phyloP scores from a whole-genome alignment of 1,140 invertebrate genomes.

The Neodiprion virginianus region DNA sequence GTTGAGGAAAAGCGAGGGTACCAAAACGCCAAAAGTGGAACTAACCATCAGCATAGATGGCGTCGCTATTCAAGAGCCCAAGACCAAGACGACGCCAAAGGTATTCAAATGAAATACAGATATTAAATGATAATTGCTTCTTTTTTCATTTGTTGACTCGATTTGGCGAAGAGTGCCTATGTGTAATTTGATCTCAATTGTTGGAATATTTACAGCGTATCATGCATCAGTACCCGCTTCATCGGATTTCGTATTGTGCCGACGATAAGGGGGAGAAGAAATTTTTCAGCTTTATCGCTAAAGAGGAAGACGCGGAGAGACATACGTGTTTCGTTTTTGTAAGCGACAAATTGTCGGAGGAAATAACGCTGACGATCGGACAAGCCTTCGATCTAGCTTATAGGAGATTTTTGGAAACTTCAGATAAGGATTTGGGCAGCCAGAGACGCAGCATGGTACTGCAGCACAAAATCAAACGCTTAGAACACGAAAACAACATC shows the following conservation, averaged over 20 bases:
- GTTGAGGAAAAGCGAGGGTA: constrained; percentile 88
- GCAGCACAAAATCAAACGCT: constrained; percentile 75
- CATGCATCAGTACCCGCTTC: constrained; percentile 94
- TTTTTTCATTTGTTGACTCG: constrained; percentile 13
- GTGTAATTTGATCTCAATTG: constrained; percentile 15
- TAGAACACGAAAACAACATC: constrained; percentile 75
- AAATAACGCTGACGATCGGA: constrained; percentile 95
- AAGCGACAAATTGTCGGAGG: constrained; percentile 94
- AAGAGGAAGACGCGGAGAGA: constrained; percentile 81
- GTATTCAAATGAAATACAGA: constrained; percentile 27
- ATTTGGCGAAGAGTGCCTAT: constrained; percentile 11
- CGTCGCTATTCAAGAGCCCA: constrained; percentile 87
- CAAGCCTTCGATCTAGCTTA: constrained; percentile 98
- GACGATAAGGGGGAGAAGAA: constrained; percentile 97
- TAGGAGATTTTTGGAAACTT: constrained; percentile 80
- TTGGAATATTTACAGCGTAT: constrained; percentile 67
- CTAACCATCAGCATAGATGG: constrained; percentile 95
- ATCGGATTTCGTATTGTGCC: constrained; percentile 97
- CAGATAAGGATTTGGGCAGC: constrained; percentile 76
- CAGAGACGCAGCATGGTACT: constrained; percentile 74
- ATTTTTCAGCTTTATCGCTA: constrained; percentile 97
- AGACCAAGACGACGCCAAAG: constrained; percentile 59
- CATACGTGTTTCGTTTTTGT: constrained; percentile 97
- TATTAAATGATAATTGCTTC: neutral
- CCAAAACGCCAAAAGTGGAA: constrained; percentile 92